A percentile compares a stretch with the other conserved stretches of the same genome.
Evolutionary conservation across 2,113 vertebrate genomes (phyloP).

Genomic region (Enhydra lutris): DNA sequence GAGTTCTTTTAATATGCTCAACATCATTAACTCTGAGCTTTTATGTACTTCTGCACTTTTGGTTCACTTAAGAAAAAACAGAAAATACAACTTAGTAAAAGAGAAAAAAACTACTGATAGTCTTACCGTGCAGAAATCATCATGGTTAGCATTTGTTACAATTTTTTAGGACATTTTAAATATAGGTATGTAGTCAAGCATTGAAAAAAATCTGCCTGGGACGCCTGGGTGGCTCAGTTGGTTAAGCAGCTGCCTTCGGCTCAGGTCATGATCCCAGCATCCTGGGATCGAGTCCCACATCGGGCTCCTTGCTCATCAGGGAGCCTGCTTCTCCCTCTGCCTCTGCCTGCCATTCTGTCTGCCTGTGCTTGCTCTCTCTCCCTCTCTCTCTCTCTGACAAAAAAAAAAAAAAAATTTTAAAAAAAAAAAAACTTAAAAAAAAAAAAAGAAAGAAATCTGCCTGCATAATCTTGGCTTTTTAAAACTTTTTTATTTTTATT

Average conservation of each 20-base stretch:
- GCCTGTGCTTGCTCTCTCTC: too few relatives aligned
- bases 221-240: too few relatives aligned
- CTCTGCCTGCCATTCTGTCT: too few relatives aligned
- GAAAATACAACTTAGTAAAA: not conserved
- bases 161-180: constrained; percentile 23
- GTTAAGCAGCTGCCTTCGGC: too few relatives aligned
- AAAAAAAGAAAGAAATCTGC: too few relatives aligned
- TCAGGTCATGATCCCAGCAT: too few relatives aligned
- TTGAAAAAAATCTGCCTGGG: not conserved
- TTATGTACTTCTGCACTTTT: not conserved
- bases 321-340: too few relatives aligned
- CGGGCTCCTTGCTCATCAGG: too few relatives aligned
- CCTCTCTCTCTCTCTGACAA: too few relatives aligned
- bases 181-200: not conserved
- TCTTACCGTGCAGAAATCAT: not conserved
- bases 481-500: not conserved
- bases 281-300: too few relatives aligned
- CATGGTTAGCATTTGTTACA: not conserved
- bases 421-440: too few relatives aligned
- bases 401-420: too few relatives aligned
- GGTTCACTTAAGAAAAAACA: not conserved
- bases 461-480: not conserved
- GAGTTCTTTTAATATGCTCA: not conserved
- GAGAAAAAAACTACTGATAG: not conserved
- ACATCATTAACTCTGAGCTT: not conserved